Base-by-base conservation (phyloP, 2,797 vertebrate species). In the Pipistrellus nathusii region DNA sequence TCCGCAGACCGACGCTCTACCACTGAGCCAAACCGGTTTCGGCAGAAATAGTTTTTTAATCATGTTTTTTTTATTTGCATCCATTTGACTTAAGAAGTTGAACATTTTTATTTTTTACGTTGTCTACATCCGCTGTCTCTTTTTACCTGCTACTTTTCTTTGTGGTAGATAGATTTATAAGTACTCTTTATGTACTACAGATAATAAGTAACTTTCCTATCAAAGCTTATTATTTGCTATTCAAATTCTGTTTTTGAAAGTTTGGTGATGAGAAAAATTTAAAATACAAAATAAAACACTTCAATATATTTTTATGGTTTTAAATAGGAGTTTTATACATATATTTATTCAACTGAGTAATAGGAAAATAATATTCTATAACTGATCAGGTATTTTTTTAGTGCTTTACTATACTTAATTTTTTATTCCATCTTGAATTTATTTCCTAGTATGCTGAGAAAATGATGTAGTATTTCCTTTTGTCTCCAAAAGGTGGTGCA, bases 351-450 rank as follows among this genome's bases (percentile, higher is more conserved):
- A 91, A 35, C 8, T 44, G 27, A 73, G 21, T 59, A 66, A 77
- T 9, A 72, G 72, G 41, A 88, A 87, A 90, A 72, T n/a, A 41
- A 91, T 66, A 27, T 72, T 23, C 17, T 66, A 18, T 57, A 57
- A 69, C 13, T 72, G 18, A 44, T 77, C 53, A 32, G 48, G 23
- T 53, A 66, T 6, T 66, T 64, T 80, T 59, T 51, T 30, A 21
- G 13, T 72, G 18, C n/a, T 86, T 77, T 71, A 55, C 9, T 81
- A 44, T 68, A 35, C 15, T 85, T 88, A 64, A 77, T 14, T 66
- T 86, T 86, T 82, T 85, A 72, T 93, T 5, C 11, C 21, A 41
- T 73, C 44, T 72, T 75, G 32, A 90, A 66, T 92, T 88, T 64
- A 35, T 68, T 62, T 90, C 68, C 59, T 66, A 51, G 13, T 72